Percentiles rank a stretch among this genome's conserved stretches.
phyloP scores from a whole-genome alignment of 2,797 vertebrate species.

The Peromyscus melanophrys region DNA sequence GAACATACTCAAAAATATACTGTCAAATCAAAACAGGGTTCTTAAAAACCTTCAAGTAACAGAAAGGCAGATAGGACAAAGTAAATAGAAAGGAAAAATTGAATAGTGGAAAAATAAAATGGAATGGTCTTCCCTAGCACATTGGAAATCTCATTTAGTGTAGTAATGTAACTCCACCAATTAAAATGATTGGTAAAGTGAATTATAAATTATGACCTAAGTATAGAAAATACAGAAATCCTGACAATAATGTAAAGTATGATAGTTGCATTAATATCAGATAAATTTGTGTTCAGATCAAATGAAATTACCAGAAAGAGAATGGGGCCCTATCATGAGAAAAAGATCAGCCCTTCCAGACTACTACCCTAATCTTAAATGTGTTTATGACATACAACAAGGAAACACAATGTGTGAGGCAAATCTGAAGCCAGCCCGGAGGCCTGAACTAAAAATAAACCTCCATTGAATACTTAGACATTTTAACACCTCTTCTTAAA shows the following conservation, averaged over 20 bases:
- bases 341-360: not conserved
- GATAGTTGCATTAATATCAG: not conserved
- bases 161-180: not conserved
- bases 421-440: not conserved
- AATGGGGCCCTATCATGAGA: not conserved
- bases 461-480: not conserved
- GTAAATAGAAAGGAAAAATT: not conserved
- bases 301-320: not conserved
- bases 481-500: not conserved
- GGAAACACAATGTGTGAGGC: not conserved
- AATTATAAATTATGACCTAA: not conserved
- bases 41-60: not conserved
- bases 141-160: not conserved
- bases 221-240: not conserved
- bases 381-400: not conserved
- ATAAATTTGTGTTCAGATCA: not conserved
- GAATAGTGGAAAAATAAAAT: constrained; percentile 6
- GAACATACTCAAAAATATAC: not conserved
- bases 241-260: not conserved
- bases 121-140: not conserved
- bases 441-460: not conserved
- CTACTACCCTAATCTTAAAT: not conserved
- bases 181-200: not conserved
- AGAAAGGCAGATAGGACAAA: not conserved
- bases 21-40: not conserved